Conservation (phyloP, 2,113 vertebrate species). For the Platysteira castanea region DNA sequence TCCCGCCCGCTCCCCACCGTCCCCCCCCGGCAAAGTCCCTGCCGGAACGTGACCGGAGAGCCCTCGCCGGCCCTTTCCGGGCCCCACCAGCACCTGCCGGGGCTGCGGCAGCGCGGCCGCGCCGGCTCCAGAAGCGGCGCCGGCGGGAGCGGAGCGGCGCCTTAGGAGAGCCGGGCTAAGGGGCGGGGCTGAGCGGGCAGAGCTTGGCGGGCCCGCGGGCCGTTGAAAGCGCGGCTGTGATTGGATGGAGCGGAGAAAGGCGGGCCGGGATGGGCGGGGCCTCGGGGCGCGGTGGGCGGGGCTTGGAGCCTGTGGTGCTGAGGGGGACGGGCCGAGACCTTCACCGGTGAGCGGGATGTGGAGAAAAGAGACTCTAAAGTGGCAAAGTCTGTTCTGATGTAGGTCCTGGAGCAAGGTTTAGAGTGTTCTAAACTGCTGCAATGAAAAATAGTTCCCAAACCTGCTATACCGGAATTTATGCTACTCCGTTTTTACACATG, state of each 20-base stretch:
- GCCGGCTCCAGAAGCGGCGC: too few relatives aligned
- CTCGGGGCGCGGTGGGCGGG: not conserved
- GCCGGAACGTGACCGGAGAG: too few relatives aligned
- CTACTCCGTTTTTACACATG: not conserved
- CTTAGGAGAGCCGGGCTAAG: not conserved
- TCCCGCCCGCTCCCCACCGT: not conserved
- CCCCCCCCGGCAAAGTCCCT: too few relatives aligned
- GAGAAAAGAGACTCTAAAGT: not conserved
- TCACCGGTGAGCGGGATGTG: fast-evolving
- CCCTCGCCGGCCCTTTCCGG: not conserved
- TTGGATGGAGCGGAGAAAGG: not conserved
- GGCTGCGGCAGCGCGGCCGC: not conserved
- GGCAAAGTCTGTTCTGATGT: too few relatives aligned
- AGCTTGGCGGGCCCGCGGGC: not conserved
- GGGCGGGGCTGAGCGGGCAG: not conserved
- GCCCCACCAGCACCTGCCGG: not conserved
- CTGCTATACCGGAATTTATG: fast-evolving
- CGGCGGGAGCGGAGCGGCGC: too few relatives aligned
- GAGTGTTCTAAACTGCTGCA: not conserved
- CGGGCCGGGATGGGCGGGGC: not conserved
- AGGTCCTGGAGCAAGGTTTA: not conserved
- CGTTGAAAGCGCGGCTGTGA: not conserved
- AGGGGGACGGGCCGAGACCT: not conserved
- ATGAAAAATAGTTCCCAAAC: not conserved
- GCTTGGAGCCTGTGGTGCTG: not conserved